Conservation (phyloP, 1,140 invertebrate genomes). For the Teleogryllus occipitalis region DNA sequence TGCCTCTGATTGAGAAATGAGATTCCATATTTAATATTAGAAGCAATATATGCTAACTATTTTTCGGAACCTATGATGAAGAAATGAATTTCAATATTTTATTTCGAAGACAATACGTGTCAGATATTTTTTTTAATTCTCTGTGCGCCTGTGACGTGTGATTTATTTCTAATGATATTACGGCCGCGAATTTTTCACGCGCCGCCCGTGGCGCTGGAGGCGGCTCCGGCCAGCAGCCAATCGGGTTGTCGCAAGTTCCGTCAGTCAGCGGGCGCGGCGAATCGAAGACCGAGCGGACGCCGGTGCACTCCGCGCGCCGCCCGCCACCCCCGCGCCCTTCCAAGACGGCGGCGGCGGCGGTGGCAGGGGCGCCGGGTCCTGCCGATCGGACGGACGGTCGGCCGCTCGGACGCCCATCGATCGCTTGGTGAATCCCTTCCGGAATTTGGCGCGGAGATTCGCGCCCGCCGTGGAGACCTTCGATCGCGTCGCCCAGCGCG, state of each 20-base stretch:
- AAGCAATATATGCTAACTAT: background rate
- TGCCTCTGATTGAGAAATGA: background rate
- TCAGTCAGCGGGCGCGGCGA: background rate
- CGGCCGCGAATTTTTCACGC: background rate
- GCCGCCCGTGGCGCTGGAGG: background rate
- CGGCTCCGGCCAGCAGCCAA: background rate
- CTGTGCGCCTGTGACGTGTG: background rate
- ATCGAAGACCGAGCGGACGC: background rate
- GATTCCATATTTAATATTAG: background rate
- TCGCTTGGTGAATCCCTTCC: background rate
- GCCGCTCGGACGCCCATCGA: background rate
- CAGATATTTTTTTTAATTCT: background rate
- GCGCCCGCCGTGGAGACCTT: background rate
- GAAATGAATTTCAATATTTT: constrained; percentile 6
- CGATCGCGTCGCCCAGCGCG: background rate
- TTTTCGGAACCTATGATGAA: background rate
- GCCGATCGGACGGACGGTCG: background rate
- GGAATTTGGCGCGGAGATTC: background rate
- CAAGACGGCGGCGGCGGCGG: background rate
- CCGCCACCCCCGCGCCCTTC: background rate
- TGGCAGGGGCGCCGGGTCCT: background rate
- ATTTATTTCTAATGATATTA: constrained; percentile 6
- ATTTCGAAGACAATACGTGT: constrained; percentile 1
- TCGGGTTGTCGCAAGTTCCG: background rate
- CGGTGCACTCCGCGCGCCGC: no score